These are phyloP conservation scores for Podabrus alpinus DNA, from an alignment of 2,888 invertebrate species.

Conservation along the genomic window DNA sequence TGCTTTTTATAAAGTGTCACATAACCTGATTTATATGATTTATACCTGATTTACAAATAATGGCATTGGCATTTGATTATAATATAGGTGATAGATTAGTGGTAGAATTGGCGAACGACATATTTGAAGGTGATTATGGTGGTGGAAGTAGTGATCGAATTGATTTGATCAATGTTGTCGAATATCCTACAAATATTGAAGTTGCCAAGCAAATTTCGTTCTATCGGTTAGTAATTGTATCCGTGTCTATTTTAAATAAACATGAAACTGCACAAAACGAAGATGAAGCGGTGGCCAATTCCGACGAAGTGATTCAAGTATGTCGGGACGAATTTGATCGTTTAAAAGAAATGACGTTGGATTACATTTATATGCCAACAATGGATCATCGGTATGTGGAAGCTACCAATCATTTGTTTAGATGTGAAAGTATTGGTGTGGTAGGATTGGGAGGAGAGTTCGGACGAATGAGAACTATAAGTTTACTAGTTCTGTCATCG, in stretches of 20 bases:
- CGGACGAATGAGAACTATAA: too few species aligned
- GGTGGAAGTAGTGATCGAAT: background rate
- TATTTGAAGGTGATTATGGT: constrained; percentile 12
- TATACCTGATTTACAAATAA: background rate
- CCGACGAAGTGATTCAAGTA: background rate
- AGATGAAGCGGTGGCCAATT: background rate
- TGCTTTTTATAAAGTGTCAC: background rate
- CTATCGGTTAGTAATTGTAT: constrained; percentile 15
- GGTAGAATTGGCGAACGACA: background rate
- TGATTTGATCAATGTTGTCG: constrained; percentile 5
- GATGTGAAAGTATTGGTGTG: too few species aligned
- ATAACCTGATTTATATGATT: background rate
- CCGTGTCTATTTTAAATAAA: background rate
- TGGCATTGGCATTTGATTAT: constrained; percentile 4
- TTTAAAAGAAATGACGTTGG: constrained; percentile 23
- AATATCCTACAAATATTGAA: background rate
- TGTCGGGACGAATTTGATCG: constrained; percentile 30
- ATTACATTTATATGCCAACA: constrained; percentile 30
- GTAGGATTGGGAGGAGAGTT: too few species aligned
- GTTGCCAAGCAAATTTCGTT: constrained; percentile 1
- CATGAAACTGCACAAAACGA: background rate
- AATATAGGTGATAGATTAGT: constrained; percentile 8
- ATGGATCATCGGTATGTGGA: constrained; percentile 27
- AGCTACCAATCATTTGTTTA: too few species aligned
- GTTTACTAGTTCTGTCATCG: too few species aligned